These are phyloP conservation scores for Melanerpes formicivorus DNA, from an alignment of 2,113 vertebrate genomes.

Conservation along the genomic window DNA sequence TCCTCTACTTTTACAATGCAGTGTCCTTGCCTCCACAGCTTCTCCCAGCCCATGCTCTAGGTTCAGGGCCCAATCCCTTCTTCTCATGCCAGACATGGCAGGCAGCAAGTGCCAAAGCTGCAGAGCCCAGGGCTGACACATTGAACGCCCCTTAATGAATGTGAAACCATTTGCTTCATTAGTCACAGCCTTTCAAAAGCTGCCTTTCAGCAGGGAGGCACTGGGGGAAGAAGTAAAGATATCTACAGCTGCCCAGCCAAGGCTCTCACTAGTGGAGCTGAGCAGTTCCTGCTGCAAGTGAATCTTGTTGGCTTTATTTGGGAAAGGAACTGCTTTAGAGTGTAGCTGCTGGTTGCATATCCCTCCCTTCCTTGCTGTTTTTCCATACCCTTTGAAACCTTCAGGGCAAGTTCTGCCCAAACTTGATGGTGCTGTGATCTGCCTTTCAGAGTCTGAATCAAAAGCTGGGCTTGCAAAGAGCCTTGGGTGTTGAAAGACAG, in stretches of 20 bases:
- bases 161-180: neutral
- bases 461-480: neutral
- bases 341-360: neutral
- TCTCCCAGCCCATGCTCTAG: neutral
- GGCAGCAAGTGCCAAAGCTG: neutral
- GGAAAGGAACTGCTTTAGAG: neutral
- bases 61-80: neutral
- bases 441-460: neutral
- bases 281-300: neutral
- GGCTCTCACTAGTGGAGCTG: rapidly evolving
- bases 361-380: neutral
- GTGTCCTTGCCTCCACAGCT: neutral
- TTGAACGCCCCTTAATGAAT: neutral
- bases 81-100: neutral
- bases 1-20: neutral
- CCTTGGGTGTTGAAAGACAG: neutral
- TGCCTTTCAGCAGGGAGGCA: neutral
- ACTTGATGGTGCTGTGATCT: neutral
- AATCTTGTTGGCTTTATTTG: neutral
- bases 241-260: neutral
- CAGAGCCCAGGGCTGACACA: neutral
- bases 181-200: neutral
- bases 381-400: neutral
- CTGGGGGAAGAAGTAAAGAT: neutral
- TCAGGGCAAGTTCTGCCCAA: neutral